Percentiles rank a stretch among this genome's conserved stretches.
Conservation (phyloP, 2,797 vertebrate species). For the Microtus agrestis region DNA sequence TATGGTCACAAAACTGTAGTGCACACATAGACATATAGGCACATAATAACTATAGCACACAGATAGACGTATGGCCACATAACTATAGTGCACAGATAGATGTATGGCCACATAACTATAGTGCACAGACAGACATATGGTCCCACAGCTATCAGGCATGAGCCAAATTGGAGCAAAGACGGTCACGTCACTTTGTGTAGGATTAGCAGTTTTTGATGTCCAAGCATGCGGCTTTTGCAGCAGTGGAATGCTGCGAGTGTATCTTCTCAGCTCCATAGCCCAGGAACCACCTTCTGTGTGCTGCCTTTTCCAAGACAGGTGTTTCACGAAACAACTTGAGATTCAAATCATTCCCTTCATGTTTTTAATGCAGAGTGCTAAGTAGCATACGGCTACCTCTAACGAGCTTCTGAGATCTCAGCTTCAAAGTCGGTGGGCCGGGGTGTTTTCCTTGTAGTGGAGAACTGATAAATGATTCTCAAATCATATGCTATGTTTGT, state of each 20-base stretch:
- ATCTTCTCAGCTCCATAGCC: background rate
- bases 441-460: background rate
- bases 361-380: background rate
- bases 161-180: background rate
- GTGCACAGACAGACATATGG: rapidly evolving
- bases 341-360: background rate
- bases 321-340: background rate
- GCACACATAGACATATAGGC: rapidly evolving
- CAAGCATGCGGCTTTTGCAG: background rate
- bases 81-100: background rate
- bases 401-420: background rate
- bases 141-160: background rate
- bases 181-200: no score
- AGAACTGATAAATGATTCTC: background rate
- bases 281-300: background rate
- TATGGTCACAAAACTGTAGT: no score
- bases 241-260: background rate
- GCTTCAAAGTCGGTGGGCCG: background rate
- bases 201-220: background rate
- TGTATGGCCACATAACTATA: background rate
- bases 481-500: background rate
- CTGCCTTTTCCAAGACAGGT: background rate
- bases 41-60: no score
- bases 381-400: background rate
- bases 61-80: background rate